Evolutionary conservation across 2,113 vertebrate species (phyloP), one percentile per base, ranked within the genome.

Genomic region (Pygathrix nemaeus): DNA sequence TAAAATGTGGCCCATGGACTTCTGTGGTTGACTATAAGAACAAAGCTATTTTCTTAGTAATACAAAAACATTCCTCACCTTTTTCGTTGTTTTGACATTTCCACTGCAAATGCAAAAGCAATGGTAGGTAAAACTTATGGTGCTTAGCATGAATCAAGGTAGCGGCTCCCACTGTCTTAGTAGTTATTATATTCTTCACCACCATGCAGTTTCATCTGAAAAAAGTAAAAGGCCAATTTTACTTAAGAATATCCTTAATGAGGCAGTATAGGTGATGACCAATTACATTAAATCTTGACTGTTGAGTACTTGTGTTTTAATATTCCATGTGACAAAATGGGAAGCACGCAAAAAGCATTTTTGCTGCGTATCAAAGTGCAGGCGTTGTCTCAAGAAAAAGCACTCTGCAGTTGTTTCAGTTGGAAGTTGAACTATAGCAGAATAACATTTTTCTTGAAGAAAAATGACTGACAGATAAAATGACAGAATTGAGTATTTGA

Each of bases 11-110:
- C 30, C 25, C 35, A 8, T 68, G 20, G 35, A 73, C 8, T 13
- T 4, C 11, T 72, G 40, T n/a, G 64, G 45, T 66, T 57, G 57
- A 73, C 30, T 55, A 32, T 35, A 50, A 88, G 25, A 80, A 87
- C 86, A 81, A 88, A 93, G 38, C 59, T 94, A 12, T 92, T 43
- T 75, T 89, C 50, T 64, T 64, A 78, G 73, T 25, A 79, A 86
- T 50, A 50, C 8, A 16, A 64, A 83, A 55, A 32, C 13, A 12
- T 61, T 43, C 16, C 59, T 93, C n/a, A 88, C 43, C 27, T 55
- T 80, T 59, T 88, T 52, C 40, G 3, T 35, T 52, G 45, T 92
- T 82, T 50, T 52, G 8, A 72, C 32, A 30, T 93, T 88, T 78
- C 66, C 21, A 38, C 12, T 57, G 40, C 79, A 27, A n/a, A n/a